phyloP scores from a whole-genome alignment of 2,113 vertebrate genomes.

The Bubo scandiacus region DNA sequence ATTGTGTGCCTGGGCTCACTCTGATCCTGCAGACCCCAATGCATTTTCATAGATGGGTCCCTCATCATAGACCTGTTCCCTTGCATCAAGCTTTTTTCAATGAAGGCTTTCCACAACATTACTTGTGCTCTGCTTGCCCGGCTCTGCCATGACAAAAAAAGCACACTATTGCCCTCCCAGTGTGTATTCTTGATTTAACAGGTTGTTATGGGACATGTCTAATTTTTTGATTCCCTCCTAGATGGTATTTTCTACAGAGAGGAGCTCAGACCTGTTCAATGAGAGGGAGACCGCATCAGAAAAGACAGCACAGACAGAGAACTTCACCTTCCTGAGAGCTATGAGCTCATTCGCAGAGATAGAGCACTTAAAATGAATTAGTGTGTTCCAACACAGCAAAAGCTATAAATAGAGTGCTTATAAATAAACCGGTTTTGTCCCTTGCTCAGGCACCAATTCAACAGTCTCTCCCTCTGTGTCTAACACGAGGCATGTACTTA shows the following conservation, averaged over 20 bases:
- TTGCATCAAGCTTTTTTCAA: neutral
- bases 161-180: fast-evolving
- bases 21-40: neutral
- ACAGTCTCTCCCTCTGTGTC: neutral
- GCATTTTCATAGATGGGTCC: neutral
- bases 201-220: neutral
- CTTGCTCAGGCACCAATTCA: conserved; percentile 36
- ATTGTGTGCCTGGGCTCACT: neutral
- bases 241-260: neutral
- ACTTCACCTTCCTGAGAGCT: conserved; percentile 6
- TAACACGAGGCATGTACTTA: neutral
- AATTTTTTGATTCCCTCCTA: neutral
- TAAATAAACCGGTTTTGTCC: conserved; percentile 64
- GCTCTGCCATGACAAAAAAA: neutral
- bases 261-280: neutral
- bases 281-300: neutral
- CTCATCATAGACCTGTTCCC: fast-evolving
- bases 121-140: neutral
- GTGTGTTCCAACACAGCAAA: conserved; percentile 62
- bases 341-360: conserved; percentile 44
- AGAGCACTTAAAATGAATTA: conserved; percentile 66
- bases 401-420: conserved; percentile 59
- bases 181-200: neutral
- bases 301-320: neutral
- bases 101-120: neutral